Evolutionary conservation across 2,888 invertebrate genomes (phyloP), one percentile per base, ranked within the genome.

Genomic region (Melanophora roralis): DNA sequence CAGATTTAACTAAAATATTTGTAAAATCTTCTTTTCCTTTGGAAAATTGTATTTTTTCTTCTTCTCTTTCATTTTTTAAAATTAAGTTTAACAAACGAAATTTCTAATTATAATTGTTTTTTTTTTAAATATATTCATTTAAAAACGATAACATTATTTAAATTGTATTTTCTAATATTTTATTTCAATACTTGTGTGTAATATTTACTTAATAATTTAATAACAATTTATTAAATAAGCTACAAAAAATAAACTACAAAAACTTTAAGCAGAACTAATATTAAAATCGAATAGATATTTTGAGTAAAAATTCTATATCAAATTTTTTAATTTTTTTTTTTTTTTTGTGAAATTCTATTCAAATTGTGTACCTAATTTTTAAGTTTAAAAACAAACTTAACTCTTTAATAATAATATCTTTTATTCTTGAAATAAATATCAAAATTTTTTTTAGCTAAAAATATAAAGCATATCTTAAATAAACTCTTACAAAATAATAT

Each of bases 151-250:
- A n/a, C n/a, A n/a, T n/a, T n/a, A n/a, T n/a, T n/a, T n/a, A n/a
- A n/a, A n/a, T n/a, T 55, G 7, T 65, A 36, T 53, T 27, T 43
- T 69, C 38, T 62, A 43, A n/a, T 67, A 53, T 62, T 49, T 64
- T 57, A 64, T 62, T 59, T 77, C 69, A 55, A 57, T n/a, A n/a
- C 47, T 83, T 82, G 81, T 78, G 83, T 83, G 82, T 84, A 82
- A 84, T 82, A 83, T 82, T 76, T 81, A 82, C 74, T 79, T 81
- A 78, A 81, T 74, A 80, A 51, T 82, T 83, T 78, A 81, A 69
- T 57, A 81, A 79, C 75, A 82, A 65, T 64, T 55, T 83, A 81
- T 77, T 76, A 67, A 8, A 59, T 73, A 82, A 79, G 71, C 67
- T 51, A 55, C 72, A 49, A 34, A 59, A 53, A 62, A 51, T 14